Evolutionary conservation across 2,113 vertebrate genomes (phyloP), one percentile per base, ranked within the genome.

Genomic region (Thinocorus orbignyianus): DNA sequence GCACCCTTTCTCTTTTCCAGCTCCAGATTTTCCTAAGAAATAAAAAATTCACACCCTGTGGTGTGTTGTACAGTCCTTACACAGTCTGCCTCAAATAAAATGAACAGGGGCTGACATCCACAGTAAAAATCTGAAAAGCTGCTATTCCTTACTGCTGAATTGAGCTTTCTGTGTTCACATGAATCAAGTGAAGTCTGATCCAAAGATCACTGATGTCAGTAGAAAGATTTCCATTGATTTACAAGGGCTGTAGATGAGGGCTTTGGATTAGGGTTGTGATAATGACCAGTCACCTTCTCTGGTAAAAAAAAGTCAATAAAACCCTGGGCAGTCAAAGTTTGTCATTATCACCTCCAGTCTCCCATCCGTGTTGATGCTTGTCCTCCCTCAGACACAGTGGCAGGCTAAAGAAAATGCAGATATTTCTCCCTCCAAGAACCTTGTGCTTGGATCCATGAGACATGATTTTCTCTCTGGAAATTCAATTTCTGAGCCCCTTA

Each of bases 381-480:
- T 54, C 57, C 69, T 74, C 68, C 42, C 65, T 79, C 61, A 70
- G 77, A 19, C 17, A 5, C 15, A 2, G 64, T 42, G 26, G 17
- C 72, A 61, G 65, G 49, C 69, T 61, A 41, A 83, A 77, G 73
- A 84, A 93, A 86, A 87, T 17, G 57, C 18, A 87, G 71, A 78
- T 84, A 52, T 62, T 92, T 88, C 18, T 81, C 41, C 39, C 44
- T 81, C 64, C 18, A 3, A 81, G n/a, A 81, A 74, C 68, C 46
- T 35, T 66, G 83, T 69, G 87, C 55, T 81, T 49, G 91, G 81
- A 92, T 94, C 84, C 81, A 78, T 23, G 78, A 90, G 86, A 78
- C 73, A 69, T 68, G 88, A 5, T 95, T 93, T 96, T 77, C 84
- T 96, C 55, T 81, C 57, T 90, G 76, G 65, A 96, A 98, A 97